Evolutionary conservation across 1,140 invertebrate species (phyloP).

Genomic region (Nasonia longicornis): DNA sequence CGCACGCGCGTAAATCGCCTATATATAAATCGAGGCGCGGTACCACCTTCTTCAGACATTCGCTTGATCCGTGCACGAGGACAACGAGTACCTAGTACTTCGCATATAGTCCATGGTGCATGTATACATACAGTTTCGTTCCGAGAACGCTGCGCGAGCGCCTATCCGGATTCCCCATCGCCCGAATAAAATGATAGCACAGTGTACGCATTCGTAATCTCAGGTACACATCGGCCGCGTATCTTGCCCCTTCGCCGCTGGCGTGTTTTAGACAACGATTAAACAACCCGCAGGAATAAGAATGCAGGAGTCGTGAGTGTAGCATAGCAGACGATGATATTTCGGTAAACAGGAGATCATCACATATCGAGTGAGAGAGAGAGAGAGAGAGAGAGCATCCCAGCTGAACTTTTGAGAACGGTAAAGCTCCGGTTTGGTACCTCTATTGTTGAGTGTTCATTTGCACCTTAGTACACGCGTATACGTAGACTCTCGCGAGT

Average conservation of each 20-base stretch:
- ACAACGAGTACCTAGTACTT: not conserved
- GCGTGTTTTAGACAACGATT: no score
- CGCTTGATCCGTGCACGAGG: slow-evolving; percentile 15
- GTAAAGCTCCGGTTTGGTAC: slow-evolving; percentile 4
- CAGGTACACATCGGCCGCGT: not conserved
- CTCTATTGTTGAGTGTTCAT: not conserved
- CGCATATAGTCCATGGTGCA: no score
- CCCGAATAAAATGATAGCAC: slow-evolving; percentile 22
- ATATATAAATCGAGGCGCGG: not conserved
- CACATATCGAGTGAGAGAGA: not conserved
- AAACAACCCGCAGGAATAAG: no score
- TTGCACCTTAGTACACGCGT: not conserved
- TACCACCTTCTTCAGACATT: slow-evolving; percentile 24
- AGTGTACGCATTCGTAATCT: not conserved
- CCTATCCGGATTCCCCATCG: not conserved
- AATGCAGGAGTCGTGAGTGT: not conserved
- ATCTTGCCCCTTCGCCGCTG: not conserved
- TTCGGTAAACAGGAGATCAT: slow-evolving; percentile 22
- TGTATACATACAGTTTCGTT: no score
- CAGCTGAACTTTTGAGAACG: slow-evolving; percentile 7
- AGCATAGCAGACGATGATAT: slow-evolving; percentile 35
- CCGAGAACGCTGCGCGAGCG: slow-evolving; percentile 3
- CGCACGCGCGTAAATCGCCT: not conserved
- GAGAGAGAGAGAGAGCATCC: not conserved
- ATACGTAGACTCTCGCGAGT: not conserved